A percentile compares a stretch with the other conserved stretches of the same genome.
These are phyloP conservation scores for Nannospalax galili DNA, from an alignment of 2,113 vertebrate species.

Conservation along the genomic window DNA sequence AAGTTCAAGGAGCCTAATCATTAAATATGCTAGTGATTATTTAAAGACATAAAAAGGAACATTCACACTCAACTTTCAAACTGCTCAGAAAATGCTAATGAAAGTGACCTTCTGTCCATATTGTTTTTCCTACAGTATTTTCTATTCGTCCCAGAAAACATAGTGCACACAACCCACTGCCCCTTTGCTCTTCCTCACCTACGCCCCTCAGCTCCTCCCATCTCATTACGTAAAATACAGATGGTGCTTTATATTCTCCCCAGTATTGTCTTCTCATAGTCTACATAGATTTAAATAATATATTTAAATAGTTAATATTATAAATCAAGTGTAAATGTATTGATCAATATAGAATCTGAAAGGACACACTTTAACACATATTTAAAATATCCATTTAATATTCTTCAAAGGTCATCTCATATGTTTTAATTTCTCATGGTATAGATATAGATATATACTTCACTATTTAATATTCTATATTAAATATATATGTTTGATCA, in stretches of 20 bases:
- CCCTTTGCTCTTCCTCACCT: too few species aligned
- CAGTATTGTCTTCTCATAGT: neutral
- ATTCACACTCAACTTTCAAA: neutral
- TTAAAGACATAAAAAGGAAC: neutral
- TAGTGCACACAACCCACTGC: neutral
- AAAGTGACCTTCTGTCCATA: neutral
- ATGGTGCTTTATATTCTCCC: neutral
- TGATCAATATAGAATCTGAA: neutral
- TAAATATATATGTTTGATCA: too few species aligned
- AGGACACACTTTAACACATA: neutral
- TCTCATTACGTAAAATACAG: neutral
- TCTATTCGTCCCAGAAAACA: neutral
- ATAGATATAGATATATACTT: neutral
- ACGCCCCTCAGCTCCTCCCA: neutral
- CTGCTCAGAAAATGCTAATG: neutral
- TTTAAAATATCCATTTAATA: neutral
- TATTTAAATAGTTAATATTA: neutral
- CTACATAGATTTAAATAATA: neutral
- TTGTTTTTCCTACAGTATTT: neutral
- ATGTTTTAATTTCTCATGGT: neutral
- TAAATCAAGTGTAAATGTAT: neutral
- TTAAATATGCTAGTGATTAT: neutral
- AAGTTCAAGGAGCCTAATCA: neutral
- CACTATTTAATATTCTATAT: too few species aligned
- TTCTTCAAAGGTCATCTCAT: neutral